Percentiles rank a stretch among this genome's conserved stretches.
Conservation (phyloP, 2,113 vertebrate species). For the Polypterus bichir region DNA sequence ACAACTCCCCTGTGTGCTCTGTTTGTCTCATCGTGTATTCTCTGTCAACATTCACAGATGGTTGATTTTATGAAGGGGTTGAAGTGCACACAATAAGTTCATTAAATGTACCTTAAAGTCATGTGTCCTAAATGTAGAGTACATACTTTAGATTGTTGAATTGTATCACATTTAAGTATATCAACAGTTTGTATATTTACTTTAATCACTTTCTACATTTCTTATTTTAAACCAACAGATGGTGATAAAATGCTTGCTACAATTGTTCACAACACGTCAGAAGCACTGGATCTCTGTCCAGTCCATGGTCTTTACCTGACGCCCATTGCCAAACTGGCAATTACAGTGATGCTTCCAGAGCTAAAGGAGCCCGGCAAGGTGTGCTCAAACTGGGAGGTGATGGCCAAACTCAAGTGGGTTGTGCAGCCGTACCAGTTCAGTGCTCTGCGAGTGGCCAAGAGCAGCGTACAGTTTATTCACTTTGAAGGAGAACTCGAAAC, state of each 20-base stretch:
- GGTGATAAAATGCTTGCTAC: slow-evolving; percentile 34
- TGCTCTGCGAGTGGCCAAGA: slow-evolving; percentile 38
- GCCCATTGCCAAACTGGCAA: slow-evolving; percentile 44
- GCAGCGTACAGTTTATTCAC: slow-evolving; percentile 37
- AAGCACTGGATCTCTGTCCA: slow-evolving; percentile 41
- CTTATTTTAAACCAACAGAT: slow-evolving; percentile 26
- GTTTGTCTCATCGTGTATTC: too few relatives aligned
- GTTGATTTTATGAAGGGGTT: too few relatives aligned
- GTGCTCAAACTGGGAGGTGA: slow-evolving; percentile 46
- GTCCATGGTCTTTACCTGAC: slow-evolving; percentile 44
- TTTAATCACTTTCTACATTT: slow-evolving; percentile 9
- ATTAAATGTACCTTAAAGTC: too few relatives aligned
- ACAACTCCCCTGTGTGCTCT: too few relatives aligned
- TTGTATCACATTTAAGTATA: neutral
- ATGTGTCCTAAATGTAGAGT: too few relatives aligned
- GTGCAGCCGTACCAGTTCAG: slow-evolving; percentile 46
- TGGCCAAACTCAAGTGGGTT: slow-evolving; percentile 44
- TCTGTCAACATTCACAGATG: too few relatives aligned
- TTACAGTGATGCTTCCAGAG: slow-evolving; percentile 41
- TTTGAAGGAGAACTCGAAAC: slow-evolving; percentile 49
- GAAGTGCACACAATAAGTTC: too few relatives aligned
- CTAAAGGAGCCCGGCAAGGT: slow-evolving; percentile 22
- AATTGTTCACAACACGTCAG: slow-evolving; percentile 45
- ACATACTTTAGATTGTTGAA: too few relatives aligned
- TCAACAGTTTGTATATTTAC: neutral